Conservation (phyloP, 2,888 invertebrate species). For the Ochlodes sylvanus region DNA sequence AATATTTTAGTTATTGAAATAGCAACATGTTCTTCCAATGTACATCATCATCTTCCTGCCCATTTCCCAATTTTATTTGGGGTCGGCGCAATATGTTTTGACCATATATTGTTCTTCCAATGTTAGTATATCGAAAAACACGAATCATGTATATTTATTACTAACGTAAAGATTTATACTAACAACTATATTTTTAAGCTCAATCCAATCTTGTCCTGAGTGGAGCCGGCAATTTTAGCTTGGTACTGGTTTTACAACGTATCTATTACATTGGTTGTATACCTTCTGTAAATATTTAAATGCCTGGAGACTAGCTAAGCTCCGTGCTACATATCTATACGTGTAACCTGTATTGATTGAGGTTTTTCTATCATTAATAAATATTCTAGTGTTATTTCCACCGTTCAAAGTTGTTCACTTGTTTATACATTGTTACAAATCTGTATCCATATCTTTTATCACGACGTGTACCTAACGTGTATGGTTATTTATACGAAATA, state of each 20-base stretch:
- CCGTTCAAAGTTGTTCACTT: constrained; percentile 82
- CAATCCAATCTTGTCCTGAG: background rate
- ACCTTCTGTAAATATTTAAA: constrained; percentile 51
- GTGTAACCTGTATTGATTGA: constrained; percentile 71
- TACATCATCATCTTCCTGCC: too few species aligned
- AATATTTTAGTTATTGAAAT: too few species aligned
- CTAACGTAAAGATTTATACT: background rate
- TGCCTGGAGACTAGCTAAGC: constrained; percentile 74
- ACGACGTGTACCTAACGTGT: constrained; percentile 72
- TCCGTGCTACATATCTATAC: constrained; percentile 80
- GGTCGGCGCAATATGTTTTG: too few species aligned
- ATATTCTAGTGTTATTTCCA: constrained; percentile 78
- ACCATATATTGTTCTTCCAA: too few species aligned
- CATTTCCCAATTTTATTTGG: too few species aligned
- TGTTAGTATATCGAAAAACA: too few species aligned
- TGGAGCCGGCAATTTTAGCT: background rate
- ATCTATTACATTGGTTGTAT: constrained; percentile 66
- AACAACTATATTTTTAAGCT: too few species aligned
- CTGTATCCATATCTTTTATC: constrained; percentile 82
- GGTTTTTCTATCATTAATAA: constrained; percentile 79
- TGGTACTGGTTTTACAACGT: constrained; percentile 36
- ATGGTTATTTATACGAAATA: constrained; percentile 80
- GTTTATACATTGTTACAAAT: constrained; percentile 83
- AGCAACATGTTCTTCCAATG: too few species aligned
- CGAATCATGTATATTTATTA: background rate